Percentiles rank a stretch among this genome's conserved stretches.
Evolutionary conservation across 1,140 invertebrate species (phyloP).

Genomic region (Philopotamus ludificatus): DNA sequence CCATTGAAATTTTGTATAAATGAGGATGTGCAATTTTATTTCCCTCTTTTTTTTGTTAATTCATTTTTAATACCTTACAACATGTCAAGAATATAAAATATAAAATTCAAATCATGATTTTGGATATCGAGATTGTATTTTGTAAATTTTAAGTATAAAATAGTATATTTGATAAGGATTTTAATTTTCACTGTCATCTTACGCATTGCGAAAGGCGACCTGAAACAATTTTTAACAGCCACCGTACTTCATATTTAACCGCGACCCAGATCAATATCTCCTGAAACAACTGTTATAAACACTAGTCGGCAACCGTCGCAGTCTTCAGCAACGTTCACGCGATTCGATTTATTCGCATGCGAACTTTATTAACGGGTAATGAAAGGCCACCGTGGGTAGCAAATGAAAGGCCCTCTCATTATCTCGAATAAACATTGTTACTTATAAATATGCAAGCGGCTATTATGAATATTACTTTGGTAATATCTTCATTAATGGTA

Average conservation of each 20-base stretch:
- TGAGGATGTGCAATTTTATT: too few species aligned
- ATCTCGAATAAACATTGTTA: background rate
- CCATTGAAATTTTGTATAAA: too few species aligned
- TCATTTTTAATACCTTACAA: background rate
- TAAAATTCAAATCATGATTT: too few species aligned
- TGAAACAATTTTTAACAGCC: background rate
- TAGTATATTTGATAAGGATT: background rate
- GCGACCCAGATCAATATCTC: background rate
- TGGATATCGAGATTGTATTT: too few species aligned
- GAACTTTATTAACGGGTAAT: conserved; percentile 21
- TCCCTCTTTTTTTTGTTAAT: conserved; percentile 1
- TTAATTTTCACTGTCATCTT: background rate
- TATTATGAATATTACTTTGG: background rate
- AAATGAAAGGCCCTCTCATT: background rate
- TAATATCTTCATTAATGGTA: background rate
- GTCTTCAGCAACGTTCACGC: background rate
- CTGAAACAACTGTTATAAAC: background rate
- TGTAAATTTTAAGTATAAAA: background rate
- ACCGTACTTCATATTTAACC: background rate
- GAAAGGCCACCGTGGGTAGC: conserved; percentile 21
- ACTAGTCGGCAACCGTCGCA: background rate
- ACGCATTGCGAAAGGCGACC: background rate
- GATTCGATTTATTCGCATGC: conserved; percentile 20
- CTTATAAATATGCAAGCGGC: background rate
- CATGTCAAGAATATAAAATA: too few species aligned